These are phyloP conservation scores for Pangasius mekongensis DNA, from an alignment of 2,797 vertebrate genomes.

Conservation along the genomic window DNA sequence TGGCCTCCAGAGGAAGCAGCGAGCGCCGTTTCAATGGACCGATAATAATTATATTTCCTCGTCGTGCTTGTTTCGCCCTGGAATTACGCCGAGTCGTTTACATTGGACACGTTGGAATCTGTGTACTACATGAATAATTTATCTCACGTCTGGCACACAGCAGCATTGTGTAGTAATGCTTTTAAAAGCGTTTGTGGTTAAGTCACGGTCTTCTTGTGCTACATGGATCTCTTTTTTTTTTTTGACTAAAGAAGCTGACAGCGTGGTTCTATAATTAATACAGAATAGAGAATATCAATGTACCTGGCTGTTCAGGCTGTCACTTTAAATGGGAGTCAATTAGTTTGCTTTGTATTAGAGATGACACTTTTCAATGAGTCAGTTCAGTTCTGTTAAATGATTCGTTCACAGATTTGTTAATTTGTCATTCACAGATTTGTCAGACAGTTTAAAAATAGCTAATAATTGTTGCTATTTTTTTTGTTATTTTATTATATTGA, in stretches of 20 bases:
- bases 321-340: background rate
- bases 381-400: background rate
- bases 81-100: slow-evolving; percentile 11
- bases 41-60: background rate
- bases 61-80: background rate
- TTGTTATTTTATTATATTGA: background rate
- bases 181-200: slow-evolving; percentile 1
- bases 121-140: slow-evolving; percentile 11
- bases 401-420: background rate
- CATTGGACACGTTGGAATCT: background rate
- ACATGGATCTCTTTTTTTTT: background rate
- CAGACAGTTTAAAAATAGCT: background rate
- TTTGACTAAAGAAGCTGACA: background rate
- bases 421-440: no score
- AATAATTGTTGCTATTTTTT: background rate
- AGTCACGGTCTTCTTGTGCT: background rate
- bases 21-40: background rate
- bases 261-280: background rate
- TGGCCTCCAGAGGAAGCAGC: background rate
- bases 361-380: background rate
- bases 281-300: background rate
- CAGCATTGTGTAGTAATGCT: background rate
- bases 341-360: background rate
- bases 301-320: background rate
- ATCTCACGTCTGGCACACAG: background rate